A percentile compares a stretch with the other conserved stretches of the same genome.
These are phyloP conservation scores for Perizoma flavofasciatum DNA, from an alignment of 2,888 invertebrate species.

Conservation along the genomic window DNA sequence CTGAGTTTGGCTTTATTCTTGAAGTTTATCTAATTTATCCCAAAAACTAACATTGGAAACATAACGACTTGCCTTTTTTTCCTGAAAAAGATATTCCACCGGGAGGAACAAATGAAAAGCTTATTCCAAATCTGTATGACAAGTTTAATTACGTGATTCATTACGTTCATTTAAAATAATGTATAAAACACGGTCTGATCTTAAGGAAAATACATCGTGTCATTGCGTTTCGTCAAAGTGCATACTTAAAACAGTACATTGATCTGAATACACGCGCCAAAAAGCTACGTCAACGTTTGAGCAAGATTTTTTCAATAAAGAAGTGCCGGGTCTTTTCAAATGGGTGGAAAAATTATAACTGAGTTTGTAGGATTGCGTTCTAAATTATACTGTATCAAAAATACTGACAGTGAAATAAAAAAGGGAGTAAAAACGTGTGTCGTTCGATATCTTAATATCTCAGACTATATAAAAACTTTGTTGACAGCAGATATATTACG, in stretches of 20 bases:
- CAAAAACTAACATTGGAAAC: not conserved
- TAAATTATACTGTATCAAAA: not conserved
- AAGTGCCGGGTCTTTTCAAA: too few species aligned
- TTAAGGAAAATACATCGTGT: slow-evolving; percentile 3
- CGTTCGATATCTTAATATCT: not conserved
- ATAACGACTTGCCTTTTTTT: not conserved
- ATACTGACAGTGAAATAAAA: not conserved
- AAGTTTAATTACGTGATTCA: slow-evolving; percentile 5
- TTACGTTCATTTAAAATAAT: slow-evolving; percentile 5
- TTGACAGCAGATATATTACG: too few species aligned
- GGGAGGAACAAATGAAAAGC: slow-evolving; percentile 1
- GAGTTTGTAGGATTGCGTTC: not conserved
- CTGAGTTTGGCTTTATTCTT: slow-evolving; percentile 4
- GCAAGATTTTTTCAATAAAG: slow-evolving; percentile 10
- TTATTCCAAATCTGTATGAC: slow-evolving; percentile 7
- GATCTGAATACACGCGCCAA: slow-evolving; percentile 7
- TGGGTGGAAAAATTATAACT: too few species aligned
- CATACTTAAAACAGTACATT: slow-evolving; percentile 11
- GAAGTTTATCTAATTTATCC: slow-evolving; percentile 7
- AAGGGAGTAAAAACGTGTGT: not conserved
- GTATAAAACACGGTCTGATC: slow-evolving; percentile 1
- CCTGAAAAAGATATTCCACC: slow-evolving; percentile 6
- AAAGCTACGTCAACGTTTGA: slow-evolving; percentile 4
- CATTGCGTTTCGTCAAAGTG: slow-evolving; percentile 5
- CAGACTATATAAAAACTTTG: too few species aligned